Evolutionary conservation across 1,140 invertebrate species (phyloP).

Genomic region (Notospermus geniculatus): DNA sequence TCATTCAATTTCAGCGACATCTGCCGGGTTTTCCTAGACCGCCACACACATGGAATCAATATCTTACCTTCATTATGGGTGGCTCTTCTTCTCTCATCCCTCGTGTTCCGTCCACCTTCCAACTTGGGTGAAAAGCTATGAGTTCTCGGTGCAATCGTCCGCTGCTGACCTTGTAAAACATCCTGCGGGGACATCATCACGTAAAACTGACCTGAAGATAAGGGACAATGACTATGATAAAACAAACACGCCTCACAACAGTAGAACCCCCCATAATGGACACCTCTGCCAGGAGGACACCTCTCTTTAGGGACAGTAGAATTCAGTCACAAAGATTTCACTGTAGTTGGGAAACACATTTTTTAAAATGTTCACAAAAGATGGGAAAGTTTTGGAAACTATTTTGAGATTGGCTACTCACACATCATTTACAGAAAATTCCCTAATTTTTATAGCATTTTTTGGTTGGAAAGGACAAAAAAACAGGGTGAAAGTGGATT

Average conservation of each 20-base stretch:
- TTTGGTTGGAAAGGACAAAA: no score
- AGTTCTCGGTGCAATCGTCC: constrained; percentile 50
- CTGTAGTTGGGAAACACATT: background rate
- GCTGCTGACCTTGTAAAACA: constrained; percentile 57
- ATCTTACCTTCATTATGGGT: constrained; percentile 59
- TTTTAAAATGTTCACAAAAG: background rate
- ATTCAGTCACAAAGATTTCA: background rate
- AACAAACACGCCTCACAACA: no score
- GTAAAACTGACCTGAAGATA: constrained; percentile 61
- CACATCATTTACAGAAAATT: no score
- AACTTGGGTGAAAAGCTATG: constrained; percentile 52
- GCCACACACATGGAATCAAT: background rate
- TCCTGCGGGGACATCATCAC: constrained; percentile 64
- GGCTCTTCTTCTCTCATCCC: constrained; percentile 56
- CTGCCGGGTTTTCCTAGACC: no score
- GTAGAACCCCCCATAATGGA: background rate
- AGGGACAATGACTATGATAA: constrained; percentile 5
- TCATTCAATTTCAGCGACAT: no score
- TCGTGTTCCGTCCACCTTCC: constrained; percentile 40
- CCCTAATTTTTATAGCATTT: no score
- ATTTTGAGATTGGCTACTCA: background rate
- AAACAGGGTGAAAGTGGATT: no score
- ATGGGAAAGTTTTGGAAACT: background rate
- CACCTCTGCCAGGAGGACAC: no score
- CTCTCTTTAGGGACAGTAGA: background rate